phyloP scores from a whole-genome alignment of 1,140 invertebrate genomes.

The Helicoverpa zea region DNA sequence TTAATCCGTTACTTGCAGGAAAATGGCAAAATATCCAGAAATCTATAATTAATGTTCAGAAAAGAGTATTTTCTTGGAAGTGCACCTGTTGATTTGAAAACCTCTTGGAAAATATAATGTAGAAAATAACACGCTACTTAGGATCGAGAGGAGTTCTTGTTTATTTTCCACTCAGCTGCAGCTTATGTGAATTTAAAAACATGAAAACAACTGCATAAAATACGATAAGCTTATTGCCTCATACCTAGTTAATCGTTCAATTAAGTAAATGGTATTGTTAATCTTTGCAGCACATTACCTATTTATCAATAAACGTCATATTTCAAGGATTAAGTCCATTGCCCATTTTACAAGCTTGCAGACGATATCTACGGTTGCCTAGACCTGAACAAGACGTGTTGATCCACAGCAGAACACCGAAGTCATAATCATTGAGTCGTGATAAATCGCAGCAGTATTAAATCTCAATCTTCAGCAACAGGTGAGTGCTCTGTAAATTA shows the following conservation, averaged over 20 bases:
- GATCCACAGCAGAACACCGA: conserved; percentile 6
- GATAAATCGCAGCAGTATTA: conserved; percentile 17
- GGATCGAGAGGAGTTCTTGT: not conserved
- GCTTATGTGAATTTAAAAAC: not conserved
- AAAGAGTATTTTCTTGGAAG: not conserved
- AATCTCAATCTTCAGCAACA: conserved; percentile 21
- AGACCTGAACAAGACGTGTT: not conserved
- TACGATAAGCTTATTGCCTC: not conserved
- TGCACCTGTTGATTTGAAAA: not conserved
- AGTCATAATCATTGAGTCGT: not conserved
- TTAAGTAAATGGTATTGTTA: no score
- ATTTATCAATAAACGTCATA: no score
- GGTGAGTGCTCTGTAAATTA: conserved; percentile 22
- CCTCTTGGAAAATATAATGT: not conserved
- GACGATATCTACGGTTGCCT: not conserved
- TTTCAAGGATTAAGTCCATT: not conserved
- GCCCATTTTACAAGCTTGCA: not conserved
- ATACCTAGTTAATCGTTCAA: no score
- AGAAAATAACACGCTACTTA: not conserved
- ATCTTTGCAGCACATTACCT: no score
- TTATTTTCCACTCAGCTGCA: not conserved
- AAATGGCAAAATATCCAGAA: not conserved
- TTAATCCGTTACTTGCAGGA: not conserved
- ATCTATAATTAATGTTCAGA: not conserved
- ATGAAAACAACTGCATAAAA: not conserved